Evolutionary conservation across 2,797 vertebrate species (phyloP).

Genomic region (Sebastolobus alascanus): DNA sequence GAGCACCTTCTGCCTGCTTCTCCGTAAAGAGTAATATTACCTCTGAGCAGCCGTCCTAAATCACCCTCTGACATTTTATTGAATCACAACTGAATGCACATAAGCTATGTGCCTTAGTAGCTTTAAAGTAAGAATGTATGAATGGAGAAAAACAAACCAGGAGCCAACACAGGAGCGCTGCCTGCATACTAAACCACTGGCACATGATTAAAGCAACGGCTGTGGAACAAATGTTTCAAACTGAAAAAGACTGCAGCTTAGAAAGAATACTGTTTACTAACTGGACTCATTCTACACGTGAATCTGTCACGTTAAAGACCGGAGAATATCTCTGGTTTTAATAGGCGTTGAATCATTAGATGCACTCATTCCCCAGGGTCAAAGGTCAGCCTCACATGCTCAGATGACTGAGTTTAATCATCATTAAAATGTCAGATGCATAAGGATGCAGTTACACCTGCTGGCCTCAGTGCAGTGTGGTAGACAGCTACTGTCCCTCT

Average conservation of each 20-base stretch:
- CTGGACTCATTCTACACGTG: neutral
- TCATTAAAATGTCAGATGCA: constrained; percentile 49
- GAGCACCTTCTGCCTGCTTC: constrained; percentile 36
- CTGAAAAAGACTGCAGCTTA: neutral
- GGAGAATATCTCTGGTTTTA: neutral
- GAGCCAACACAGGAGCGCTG: constrained; percentile 8
- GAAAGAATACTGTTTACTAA: neutral
- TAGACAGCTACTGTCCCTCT: constrained; percentile 5
- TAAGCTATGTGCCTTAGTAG: constrained; percentile 46
- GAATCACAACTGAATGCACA: constrained; percentile 61
- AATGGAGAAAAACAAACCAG: constrained; percentile 43
- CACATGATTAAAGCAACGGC: constrained; percentile 7
- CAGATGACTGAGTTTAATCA: constrained; percentile 33
- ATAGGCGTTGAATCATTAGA: constrained; percentile 28
- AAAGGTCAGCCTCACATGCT: constrained; percentile 18
- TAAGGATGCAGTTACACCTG: constrained; percentile 5
- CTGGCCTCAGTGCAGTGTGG: neutral
- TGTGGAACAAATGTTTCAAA: constrained; percentile 20
- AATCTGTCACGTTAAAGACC: neutral
- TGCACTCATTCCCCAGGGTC: neutral
- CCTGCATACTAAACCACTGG: constrained; percentile 28
- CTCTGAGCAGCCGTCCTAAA: constrained; percentile 63
- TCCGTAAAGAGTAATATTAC: constrained; percentile 62
- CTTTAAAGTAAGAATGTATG: constrained; percentile 47
- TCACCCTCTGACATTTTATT: constrained; percentile 72